Base-by-base conservation (phyloP, 2,797 vertebrate genomes). In the Micromesistius poutassou region DNA sequence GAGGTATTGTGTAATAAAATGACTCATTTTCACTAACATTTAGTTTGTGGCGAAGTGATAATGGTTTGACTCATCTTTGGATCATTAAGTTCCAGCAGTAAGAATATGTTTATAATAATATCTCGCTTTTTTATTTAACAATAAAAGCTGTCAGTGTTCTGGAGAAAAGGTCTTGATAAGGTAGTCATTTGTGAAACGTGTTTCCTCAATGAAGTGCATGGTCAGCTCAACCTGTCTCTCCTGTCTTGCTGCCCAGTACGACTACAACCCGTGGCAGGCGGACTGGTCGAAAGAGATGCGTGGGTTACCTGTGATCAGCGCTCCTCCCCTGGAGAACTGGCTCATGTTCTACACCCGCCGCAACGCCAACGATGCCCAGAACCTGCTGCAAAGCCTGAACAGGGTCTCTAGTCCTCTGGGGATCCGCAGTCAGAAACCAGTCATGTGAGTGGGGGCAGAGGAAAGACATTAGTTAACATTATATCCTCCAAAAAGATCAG, bases 211-310 rank as follows among this genome's bases (percentile, higher is more conserved):
- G 40, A 42, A 42, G 1, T 46, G 42, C 42, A 19, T 16, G 12
- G 10, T 50, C 46, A 50, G 14, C 46, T 19, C 46, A 42, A 30
- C 28, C n/a, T n/a, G 40, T 73, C 74, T 74, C 8, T 79, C 30
- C 28, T 19, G 72, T 74, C 76, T 8, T 79, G 1, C 81, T 22
- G 66, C 40, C 42, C 76, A 98, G 97, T 96, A 93, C 9, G 94
- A 96, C 1, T 98, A 96, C 91, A 95, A 93, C 75, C 94, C 95
- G 0, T 88, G 89, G 72, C 71, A 82, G 5, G 97, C 95, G 5
- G 97, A 98, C 73, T 99, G 98, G 98, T 83, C 94, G n/a, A 97
- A 84, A 85, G 97, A 98, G 83, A 96, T 94, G 16, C 91, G 95
- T 25, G 96, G 96, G 0, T 4, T 93, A 0, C 91, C 93, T 0